These are phyloP conservation scores for Pteria penguin DNA, from an alignment of 2,888 invertebrate species.

Conservation along the genomic window DNA sequence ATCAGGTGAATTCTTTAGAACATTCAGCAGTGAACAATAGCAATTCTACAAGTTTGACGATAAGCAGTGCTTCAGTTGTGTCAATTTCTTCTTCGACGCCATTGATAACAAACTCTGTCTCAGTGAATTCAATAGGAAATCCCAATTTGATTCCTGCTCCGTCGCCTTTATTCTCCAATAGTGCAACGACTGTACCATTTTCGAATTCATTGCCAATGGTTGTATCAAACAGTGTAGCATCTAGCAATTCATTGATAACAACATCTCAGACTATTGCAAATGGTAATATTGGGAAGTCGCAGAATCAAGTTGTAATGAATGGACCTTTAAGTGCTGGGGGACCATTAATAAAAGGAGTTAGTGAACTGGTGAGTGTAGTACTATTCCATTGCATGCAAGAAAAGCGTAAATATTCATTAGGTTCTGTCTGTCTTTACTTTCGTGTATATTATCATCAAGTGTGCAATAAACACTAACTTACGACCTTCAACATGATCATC, in stretches of 20 bases:
- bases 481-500: too few species aligned
- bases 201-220: slow-evolving; percentile 38
- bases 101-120: slow-evolving; percentile 72
- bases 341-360: slow-evolving; percentile 69
- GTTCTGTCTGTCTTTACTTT: too few species aligned
- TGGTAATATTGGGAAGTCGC: slow-evolving; percentile 52
- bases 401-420: too few species aligned
- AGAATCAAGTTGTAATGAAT: slow-evolving; percentile 79
- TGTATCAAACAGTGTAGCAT: slow-evolving; percentile 40
- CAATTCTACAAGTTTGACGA: slow-evolving; percentile 76
- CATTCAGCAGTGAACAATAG: slow-evolving; percentile 64
- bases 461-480: too few species aligned
- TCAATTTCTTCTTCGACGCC: slow-evolving; percentile 59
- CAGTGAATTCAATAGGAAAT: slow-evolving; percentile 77
- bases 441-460: too few species aligned
- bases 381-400: too few species aligned
- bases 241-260: slow-evolving; percentile 36
- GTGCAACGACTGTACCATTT: slow-evolving; percentile 42
- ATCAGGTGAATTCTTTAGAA: slow-evolving; percentile 74
- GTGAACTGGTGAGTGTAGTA: slow-evolving; percentile 8
- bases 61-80: slow-evolving; percentile 71
- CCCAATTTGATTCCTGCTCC: slow-evolving; percentile 82
- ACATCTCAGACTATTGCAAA: slow-evolving; percentile 55
- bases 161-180: slow-evolving; percentile 77
- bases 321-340: slow-evolving; percentile 80